These are phyloP conservation scores for Bucorvus abyssinicus DNA, from an alignment of 2,797 vertebrate species.

Conservation along the genomic window DNA sequence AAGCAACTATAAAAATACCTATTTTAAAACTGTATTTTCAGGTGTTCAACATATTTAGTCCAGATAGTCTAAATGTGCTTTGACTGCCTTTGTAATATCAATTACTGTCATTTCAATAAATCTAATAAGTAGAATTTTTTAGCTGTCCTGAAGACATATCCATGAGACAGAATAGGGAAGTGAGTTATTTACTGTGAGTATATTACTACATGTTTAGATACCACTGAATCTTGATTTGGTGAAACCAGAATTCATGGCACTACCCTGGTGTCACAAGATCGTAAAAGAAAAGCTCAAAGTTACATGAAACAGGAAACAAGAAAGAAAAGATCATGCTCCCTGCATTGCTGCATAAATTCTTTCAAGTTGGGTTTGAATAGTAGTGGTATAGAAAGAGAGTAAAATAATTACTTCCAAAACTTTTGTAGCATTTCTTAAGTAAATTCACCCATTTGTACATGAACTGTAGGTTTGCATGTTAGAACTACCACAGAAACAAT, in stretches of 20 bases:
- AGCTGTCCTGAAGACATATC: background rate
- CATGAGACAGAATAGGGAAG: background rate
- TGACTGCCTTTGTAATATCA: background rate
- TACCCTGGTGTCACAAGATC: background rate
- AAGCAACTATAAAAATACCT: background rate
- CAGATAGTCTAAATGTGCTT: background rate
- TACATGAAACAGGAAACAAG: background rate
- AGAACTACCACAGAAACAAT: background rate
- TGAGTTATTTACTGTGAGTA: fast-evolving
- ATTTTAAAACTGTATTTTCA: background rate
- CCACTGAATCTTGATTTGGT: background rate
- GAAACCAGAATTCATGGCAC: background rate
- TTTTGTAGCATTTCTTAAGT: background rate
- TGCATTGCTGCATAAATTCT: background rate
- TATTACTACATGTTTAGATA: background rate
- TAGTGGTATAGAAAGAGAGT: background rate
- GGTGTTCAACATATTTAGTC: background rate
- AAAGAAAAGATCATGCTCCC: background rate
- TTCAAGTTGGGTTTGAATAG: background rate
- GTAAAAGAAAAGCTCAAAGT: background rate
- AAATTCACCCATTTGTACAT: background rate
- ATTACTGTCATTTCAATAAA: background rate
- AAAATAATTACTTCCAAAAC: background rate
- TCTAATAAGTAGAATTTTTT: background rate
- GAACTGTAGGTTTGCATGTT: background rate